A percentile compares a stretch with the other conserved stretches of the same genome.
Evolutionary conservation across 2,888 invertebrate species (phyloP).

Genomic region (Spodoptera picta): DNA sequence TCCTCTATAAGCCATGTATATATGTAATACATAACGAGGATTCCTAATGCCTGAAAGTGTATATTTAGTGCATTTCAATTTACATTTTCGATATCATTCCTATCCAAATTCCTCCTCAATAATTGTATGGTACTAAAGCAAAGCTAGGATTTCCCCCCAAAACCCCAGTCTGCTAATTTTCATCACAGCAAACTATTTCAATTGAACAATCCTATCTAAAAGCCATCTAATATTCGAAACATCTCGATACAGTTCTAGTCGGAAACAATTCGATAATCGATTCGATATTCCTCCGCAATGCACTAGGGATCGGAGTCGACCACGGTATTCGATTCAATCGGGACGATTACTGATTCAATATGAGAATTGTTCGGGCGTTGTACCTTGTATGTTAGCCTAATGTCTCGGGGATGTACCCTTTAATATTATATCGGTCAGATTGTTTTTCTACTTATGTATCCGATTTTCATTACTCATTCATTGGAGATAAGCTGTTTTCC

Average conservation of each 20-base stretch:
- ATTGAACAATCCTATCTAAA: constrained; percentile 27
- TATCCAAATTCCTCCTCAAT: too few species aligned
- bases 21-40: too few species aligned
- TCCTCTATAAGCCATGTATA: too few species aligned
- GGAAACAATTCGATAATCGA: constrained; percentile 58
- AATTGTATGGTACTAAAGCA: too few species aligned
- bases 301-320: constrained; percentile 40
- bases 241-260: constrained; percentile 40
- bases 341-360: constrained; percentile 56
- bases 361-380: constrained; percentile 41
- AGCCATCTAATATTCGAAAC: constrained; percentile 48
- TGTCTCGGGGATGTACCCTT: constrained; percentile 21
- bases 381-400: constrained; percentile 28
- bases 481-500: too few species aligned
- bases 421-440: constrained; percentile 4
- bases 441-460: constrained; percentile 6
- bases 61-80: too few species aligned
- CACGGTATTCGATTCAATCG: constrained; percentile 52
- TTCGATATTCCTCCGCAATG: constrained; percentile 50
- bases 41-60: too few species aligned
- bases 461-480: too few species aligned
- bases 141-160: too few species aligned
- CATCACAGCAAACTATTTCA: constrained; percentile 18
- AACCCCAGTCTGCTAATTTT: constrained; percentile 8
- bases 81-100: too few species aligned